Conservation (phyloP, 2,888 invertebrate genomes). For the Tenthredo mesomela region DNA sequence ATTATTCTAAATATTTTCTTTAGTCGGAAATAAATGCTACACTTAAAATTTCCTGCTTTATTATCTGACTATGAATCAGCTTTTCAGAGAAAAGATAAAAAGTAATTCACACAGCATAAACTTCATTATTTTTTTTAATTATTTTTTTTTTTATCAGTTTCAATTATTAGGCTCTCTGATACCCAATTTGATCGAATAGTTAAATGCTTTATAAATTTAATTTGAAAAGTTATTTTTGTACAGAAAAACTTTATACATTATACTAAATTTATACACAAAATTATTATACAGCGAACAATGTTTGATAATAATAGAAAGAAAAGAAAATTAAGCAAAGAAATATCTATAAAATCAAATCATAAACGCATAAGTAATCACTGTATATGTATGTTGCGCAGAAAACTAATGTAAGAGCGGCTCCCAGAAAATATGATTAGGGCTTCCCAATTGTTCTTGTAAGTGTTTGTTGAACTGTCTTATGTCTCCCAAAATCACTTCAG, state of each 20-base stretch:
- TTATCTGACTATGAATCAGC: not conserved
- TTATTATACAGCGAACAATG: not conserved
- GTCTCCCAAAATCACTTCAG: slow-evolving; percentile 32
- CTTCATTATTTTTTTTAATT: not conserved
- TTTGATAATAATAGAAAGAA: not conserved
- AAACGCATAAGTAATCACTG: slow-evolving; percentile 57
- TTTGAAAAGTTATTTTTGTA: slow-evolving; percentile 7
- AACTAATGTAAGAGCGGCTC: slow-evolving; percentile 74
- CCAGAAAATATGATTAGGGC: slow-evolving; percentile 71
- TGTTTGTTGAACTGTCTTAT: slow-evolving; percentile 65
- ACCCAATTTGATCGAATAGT: slow-evolving; percentile 39
- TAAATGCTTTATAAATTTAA: slow-evolving; percentile 32
- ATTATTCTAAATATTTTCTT: slow-evolving; percentile 3
- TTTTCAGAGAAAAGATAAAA: not conserved
- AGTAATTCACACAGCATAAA: not conserved
- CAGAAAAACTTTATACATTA: too few relatives aligned
- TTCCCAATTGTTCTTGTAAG: slow-evolving; percentile 74
- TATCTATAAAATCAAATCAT: slow-evolving; percentile 17
- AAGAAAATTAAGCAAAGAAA: slow-evolving; percentile 52
- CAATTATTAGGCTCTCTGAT: not conserved
- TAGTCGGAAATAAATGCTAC: not conserved
- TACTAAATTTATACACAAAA: slow-evolving; percentile 4
- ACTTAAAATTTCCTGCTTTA: not conserved
- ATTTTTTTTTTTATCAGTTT: not conserved
- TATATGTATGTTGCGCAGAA: slow-evolving; percentile 73